Evolutionary conservation across 2,797 vertebrate species (phyloP).

Genomic region (Spheniscus humboldti): DNA sequence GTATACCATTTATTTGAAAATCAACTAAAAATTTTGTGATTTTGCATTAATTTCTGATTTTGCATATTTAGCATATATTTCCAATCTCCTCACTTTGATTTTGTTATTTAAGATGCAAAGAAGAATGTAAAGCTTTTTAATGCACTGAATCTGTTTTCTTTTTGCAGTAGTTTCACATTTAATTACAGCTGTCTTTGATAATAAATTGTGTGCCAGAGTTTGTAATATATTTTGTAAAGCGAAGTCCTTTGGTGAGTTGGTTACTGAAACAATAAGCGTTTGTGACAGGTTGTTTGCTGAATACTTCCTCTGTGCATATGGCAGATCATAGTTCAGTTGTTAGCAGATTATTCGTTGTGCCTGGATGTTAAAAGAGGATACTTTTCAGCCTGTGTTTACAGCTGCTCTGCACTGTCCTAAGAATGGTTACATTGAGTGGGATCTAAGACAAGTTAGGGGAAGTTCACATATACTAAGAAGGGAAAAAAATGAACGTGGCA

Average conservation of each 20-base stretch:
- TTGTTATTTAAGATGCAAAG: neutral
- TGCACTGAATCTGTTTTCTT: neutral
- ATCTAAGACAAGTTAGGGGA: neutral
- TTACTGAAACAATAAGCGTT: neutral
- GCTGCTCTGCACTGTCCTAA: neutral
- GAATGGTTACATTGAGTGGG: neutral
- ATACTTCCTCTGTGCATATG: constrained; percentile 49
- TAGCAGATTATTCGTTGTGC: neutral
- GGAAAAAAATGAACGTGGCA: neutral
- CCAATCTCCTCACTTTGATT: neutral
- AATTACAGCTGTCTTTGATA: neutral
- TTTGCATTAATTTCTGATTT: neutral
- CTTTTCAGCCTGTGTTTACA: neutral
- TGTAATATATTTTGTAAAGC: neutral
- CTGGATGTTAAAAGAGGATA: neutral
- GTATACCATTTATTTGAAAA: neutral
- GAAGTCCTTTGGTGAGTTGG: neutral
- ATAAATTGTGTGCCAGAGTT: neutral
- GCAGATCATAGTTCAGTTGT: constrained; percentile 39
- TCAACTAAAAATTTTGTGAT: neutral
- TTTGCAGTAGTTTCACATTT: neutral
- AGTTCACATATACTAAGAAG: neutral
- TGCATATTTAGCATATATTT: neutral
- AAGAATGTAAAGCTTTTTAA: neutral
- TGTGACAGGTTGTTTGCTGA: constrained; percentile 58